Conservation (phyloP, 2,113 vertebrate species). For the Oxygymnocypris stewartii region DNA sequence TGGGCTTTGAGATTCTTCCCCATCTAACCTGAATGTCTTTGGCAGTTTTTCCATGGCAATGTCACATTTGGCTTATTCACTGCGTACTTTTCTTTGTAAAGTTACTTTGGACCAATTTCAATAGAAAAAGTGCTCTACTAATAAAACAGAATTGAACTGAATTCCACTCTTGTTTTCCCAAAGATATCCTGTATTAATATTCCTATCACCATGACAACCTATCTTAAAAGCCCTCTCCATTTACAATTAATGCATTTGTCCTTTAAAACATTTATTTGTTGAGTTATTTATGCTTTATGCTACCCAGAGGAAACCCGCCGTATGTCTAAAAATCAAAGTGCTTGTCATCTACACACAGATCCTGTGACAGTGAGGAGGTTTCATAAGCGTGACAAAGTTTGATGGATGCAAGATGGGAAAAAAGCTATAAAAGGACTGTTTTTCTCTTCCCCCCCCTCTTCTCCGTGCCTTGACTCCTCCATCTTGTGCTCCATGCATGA, state of each 20-base stretch:
- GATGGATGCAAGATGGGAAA: conserved; percentile 5
- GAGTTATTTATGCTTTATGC: conserved; percentile 41
- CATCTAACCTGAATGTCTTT: not conserved
- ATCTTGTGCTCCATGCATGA: conserved; percentile 36
- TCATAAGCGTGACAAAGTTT: conserved; percentile 5
- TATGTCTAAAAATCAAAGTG: not conserved
- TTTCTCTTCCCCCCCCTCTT: not conserved
- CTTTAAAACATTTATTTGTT: conserved; percentile 29
- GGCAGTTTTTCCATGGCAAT: not conserved
- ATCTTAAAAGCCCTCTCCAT: conserved; percentile 40
- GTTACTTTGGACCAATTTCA: not conserved
- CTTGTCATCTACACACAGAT: conserved; percentile 2
- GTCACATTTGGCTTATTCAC: conserved; percentile 8
- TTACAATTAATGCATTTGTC: conserved; percentile 43
- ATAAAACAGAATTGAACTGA: conserved; percentile 3
- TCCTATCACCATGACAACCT: conserved; percentile 47
- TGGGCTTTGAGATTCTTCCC: not conserved
- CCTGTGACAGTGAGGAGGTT: conserved; percentile 8
- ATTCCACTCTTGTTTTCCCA: not conserved
- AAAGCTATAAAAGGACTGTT: not conserved
- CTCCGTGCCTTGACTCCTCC: conserved; percentile 20
- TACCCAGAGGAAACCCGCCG: not conserved
- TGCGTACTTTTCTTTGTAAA: not conserved
- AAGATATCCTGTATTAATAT: conserved; percentile 27
- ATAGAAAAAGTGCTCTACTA: not conserved